phyloP scores from a whole-genome alignment of 2,888 invertebrate genomes.

The Heteropelma amictum region DNA sequence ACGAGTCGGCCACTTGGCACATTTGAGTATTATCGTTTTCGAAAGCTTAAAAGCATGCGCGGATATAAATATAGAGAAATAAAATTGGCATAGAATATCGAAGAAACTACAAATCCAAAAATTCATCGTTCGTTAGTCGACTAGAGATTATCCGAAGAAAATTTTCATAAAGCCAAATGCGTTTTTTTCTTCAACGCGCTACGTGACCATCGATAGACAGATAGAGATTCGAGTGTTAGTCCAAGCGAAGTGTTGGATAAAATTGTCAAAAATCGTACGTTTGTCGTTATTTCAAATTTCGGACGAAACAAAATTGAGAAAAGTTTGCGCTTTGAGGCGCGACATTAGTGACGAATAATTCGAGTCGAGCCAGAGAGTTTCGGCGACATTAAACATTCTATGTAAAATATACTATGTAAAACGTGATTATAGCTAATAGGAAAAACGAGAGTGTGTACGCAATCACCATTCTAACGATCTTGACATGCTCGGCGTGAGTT shows the following conservation, averaged over 20 bases:
- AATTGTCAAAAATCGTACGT: neutral
- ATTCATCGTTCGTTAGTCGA: too few relatives aligned
- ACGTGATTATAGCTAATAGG: slow-evolving; percentile 79
- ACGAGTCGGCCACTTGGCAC: slow-evolving; percentile 24
- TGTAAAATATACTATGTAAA: slow-evolving; percentile 80
- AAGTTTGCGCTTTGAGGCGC: neutral
- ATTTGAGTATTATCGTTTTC: slow-evolving; percentile 35
- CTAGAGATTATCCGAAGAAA: neutral
- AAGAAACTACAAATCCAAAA: neutral
- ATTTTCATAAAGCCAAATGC: too few relatives aligned
- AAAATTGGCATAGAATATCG: neutral
- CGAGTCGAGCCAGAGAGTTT: neutral
- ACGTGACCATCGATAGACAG: neutral
- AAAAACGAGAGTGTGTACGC: slow-evolving; percentile 81
- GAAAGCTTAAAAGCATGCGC: neutral
- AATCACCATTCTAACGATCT: slow-evolving; percentile 80
- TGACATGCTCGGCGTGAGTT: slow-evolving; percentile 76
- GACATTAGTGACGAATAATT: neutral
- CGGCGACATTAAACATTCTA: slow-evolving; percentile 63
- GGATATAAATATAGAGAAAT: neutral
- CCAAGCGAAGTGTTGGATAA: neutral
- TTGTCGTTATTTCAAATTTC: neutral
- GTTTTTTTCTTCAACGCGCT: neutral
- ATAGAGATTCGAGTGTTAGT: neutral
- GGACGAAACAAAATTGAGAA: neutral